Evolutionary conservation across 2,888 invertebrate species (phyloP).

Genomic region (Elysia crispata): DNA sequence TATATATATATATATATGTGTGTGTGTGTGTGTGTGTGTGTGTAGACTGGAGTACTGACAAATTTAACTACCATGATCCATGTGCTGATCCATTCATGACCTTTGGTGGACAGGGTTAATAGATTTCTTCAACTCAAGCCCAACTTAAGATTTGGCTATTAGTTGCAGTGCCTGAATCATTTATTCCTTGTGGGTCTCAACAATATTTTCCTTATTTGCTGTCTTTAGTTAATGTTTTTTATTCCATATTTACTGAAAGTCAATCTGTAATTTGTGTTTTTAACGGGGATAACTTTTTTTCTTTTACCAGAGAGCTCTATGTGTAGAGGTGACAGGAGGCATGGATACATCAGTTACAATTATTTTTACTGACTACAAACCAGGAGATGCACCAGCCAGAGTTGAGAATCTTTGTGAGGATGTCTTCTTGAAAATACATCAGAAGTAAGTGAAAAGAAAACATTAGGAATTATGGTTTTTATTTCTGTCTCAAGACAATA

Average conservation of each 20-base stretch:
- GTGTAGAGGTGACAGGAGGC: slow-evolving; percentile 85
- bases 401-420: slow-evolving; percentile 84
- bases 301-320: slow-evolving; percentile 73
- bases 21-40: no score
- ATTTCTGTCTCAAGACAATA: background rate
- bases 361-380: slow-evolving; percentile 75
- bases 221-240: no score
- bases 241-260: background rate
- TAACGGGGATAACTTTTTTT: background rate
- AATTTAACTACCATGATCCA: no score
- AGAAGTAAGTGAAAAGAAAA: slow-evolving; percentile 78
- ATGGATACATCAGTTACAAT: slow-evolving; percentile 84
- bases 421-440: slow-evolving; percentile 88
- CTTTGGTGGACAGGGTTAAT: no score
- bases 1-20: no score
- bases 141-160: no score
- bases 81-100: no score
- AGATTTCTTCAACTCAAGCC: no score
- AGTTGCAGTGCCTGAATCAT: no score
- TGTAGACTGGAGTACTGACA: no score
- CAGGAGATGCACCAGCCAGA: slow-evolving; percentile 77
- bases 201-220: no score
- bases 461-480: background rate
- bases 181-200: no score
- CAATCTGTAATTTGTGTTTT: background rate